Conservation (phyloP, 1,140 invertebrate genomes). For the Eriosoma lanigerum region DNA sequence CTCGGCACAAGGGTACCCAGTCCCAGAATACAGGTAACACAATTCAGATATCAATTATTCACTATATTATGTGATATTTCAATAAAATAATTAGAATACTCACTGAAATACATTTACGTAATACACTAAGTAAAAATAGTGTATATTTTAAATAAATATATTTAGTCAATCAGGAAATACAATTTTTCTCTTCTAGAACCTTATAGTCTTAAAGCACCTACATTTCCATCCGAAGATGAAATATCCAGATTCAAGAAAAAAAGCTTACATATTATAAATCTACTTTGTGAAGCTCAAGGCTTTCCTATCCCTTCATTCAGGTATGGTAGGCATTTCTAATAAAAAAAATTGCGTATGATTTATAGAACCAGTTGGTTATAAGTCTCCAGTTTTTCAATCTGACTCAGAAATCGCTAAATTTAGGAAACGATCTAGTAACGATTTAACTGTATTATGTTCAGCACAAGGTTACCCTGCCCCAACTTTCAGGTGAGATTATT, state of each 20-base stretch:
- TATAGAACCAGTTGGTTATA: constrained; percentile 70
- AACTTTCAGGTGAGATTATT: constrained; percentile 61
- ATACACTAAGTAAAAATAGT: neutral
- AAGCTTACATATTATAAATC: constrained; percentile 49
- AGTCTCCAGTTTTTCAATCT: constrained; percentile 61
- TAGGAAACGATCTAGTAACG: constrained; percentile 53
- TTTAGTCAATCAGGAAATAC: neutral
- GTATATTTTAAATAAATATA: neutral
- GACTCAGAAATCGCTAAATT: constrained; percentile 65
- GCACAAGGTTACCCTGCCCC: constrained; percentile 66
- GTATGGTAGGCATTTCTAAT: constrained; percentile 57
- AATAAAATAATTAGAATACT: neutral
- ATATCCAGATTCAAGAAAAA: constrained; percentile 55
- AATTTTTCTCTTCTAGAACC: constrained; percentile 62
- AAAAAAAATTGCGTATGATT: constrained; percentile 34
- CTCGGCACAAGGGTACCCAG: constrained; percentile 69
- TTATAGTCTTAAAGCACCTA: constrained; percentile 68
- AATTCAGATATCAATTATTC: constrained; percentile 52
- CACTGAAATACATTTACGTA: neutral
- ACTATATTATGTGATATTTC: neutral
- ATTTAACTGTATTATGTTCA: constrained; percentile 62
- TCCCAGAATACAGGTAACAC: constrained; percentile 68
- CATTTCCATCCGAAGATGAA: constrained; percentile 65
- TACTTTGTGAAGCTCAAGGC: constrained; percentile 70
- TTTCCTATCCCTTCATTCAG: constrained; percentile 74